Evolutionary conservation across 1,140 invertebrate species (phyloP).

Genomic region (Acromyrmex charruanus): DNA sequence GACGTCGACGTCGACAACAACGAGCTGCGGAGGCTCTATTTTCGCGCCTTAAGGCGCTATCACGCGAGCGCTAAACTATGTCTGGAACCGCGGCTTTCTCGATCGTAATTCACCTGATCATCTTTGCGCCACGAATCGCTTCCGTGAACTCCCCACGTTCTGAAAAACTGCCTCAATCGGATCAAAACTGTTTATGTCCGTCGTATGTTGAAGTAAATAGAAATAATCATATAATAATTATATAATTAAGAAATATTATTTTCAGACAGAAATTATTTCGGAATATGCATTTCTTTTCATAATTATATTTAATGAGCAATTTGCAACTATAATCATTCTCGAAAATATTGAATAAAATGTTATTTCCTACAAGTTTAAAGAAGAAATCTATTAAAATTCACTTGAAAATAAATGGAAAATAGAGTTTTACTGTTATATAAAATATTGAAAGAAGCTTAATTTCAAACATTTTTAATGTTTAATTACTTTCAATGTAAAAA

Average conservation of each 20-base stretch:
- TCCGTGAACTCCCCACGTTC: neutral
- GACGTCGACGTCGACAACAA: slow-evolving; percentile 3
- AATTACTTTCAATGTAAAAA: neutral
- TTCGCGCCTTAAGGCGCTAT: slow-evolving; percentile 73
- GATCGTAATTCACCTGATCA: slow-evolving; percentile 10
- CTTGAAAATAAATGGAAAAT: neutral
- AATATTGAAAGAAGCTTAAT: neutral
- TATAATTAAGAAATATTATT: neutral
- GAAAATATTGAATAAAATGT: neutral
- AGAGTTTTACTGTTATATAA: neutral
- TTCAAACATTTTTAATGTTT: neutral
- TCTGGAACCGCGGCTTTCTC: slow-evolving; percentile 18
- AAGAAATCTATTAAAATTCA: neutral
- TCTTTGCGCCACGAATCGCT: neutral
- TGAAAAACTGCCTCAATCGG: neutral
- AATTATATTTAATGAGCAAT: neutral
- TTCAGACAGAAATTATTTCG: neutral
- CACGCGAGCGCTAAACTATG: slow-evolving; percentile 13
- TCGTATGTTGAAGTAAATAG: neutral
- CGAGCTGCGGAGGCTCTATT: slow-evolving; percentile 66
- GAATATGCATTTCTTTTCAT: neutral
- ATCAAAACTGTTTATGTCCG: slow-evolving; percentile 28
- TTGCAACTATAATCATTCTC: neutral
- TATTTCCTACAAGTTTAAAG: neutral
- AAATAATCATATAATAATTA: neutral